These are phyloP conservation scores for Armadillidium nasatum DNA, from an alignment of 1,140 invertebrate genomes.

Conservation along the genomic window DNA sequence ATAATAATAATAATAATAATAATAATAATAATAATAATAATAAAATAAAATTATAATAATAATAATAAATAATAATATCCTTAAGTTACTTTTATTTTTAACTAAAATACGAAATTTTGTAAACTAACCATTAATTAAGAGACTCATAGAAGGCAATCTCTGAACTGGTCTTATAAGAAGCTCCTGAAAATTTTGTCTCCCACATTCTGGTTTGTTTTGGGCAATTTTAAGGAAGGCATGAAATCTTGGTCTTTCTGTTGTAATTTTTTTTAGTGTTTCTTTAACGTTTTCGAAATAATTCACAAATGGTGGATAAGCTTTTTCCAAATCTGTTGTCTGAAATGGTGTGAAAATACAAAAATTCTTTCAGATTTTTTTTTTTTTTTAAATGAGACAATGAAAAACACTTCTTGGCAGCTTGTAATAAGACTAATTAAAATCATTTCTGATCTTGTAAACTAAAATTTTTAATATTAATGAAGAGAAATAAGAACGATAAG, in stretches of 20 bases:
- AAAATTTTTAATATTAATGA: too few species aligned
- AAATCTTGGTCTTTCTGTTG: slow-evolving; percentile 86
- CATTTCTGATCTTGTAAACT: too few species aligned
- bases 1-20: slow-evolving; percentile 18
- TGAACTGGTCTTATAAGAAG: slow-evolving; percentile 94
- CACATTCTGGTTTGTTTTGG: slow-evolving; percentile 75
- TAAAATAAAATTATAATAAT: neutral
- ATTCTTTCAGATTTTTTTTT: too few species aligned
- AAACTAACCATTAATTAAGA: slow-evolving; percentile 80
- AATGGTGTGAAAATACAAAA: slow-evolving; percentile 8
- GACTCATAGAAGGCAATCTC: slow-evolving; percentile 87
- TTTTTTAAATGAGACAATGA: too few species aligned
- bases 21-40: neutral
- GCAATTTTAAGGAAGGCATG: slow-evolving; percentile 97
- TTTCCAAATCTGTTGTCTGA: slow-evolving; percentile 38
- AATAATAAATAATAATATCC: too few species aligned
- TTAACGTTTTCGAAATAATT: slow-evolving; percentile 97
- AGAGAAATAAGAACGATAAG: too few species aligned
- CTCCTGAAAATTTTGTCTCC: slow-evolving; percentile 87
- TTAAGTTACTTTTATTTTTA: too few species aligned
- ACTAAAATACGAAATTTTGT: neutral
- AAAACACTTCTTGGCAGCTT: too few species aligned
- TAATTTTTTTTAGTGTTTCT: slow-evolving; percentile 82
- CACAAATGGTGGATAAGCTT: slow-evolving; percentile 91
- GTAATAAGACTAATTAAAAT: too few species aligned